Conservation (phyloP, 2,797 vertebrate species). For the Gymnoscopelus braueri region DNA sequence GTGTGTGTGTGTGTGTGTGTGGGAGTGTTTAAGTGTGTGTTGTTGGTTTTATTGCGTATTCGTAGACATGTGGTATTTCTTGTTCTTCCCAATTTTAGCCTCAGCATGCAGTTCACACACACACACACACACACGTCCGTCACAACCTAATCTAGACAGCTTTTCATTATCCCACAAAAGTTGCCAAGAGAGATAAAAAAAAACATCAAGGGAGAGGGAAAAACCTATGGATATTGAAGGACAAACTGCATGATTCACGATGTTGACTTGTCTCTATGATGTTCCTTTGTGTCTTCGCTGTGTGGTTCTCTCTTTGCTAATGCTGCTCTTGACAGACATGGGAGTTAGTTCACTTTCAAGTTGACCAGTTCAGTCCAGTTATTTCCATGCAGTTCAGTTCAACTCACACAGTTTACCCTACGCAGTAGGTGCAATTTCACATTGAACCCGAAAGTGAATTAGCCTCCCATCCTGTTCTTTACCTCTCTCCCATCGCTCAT, state of each 20-base stretch:
- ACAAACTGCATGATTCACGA: slow-evolving; percentile 33
- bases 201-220: slow-evolving; percentile 1
- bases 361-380: slow-evolving; percentile 22
- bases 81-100: slow-evolving; percentile 34
- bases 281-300: slow-evolving; percentile 13
- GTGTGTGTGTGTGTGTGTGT: slow-evolving; percentile 18
- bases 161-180: slow-evolving; percentile 10
- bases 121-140: slow-evolving; percentile 2
- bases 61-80: slow-evolving; percentile 27
- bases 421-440: background rate
- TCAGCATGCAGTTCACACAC: slow-evolving; percentile 47
- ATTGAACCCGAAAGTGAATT: slow-evolving; percentile 33
- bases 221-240: slow-evolving; percentile 23
- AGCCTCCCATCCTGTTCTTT: background rate
- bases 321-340: background rate
- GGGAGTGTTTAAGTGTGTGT: background rate
- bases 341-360: slow-evolving; percentile 21
- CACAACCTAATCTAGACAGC: slow-evolving; percentile 9
- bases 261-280: slow-evolving; percentile 21
- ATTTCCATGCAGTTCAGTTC: slow-evolving; percentile 2
- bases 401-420: background rate
- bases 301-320: slow-evolving; percentile 6
- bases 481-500: slow-evolving; percentile 7
- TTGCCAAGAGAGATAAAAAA: slow-evolving; percentile 9
- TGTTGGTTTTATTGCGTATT: slow-evolving; percentile 30